Evolutionary conservation across 2,888 invertebrate genomes (phyloP), one percentile per base, ranked within the genome.

Genomic region (Dryocosmus kuriphilus): DNA sequence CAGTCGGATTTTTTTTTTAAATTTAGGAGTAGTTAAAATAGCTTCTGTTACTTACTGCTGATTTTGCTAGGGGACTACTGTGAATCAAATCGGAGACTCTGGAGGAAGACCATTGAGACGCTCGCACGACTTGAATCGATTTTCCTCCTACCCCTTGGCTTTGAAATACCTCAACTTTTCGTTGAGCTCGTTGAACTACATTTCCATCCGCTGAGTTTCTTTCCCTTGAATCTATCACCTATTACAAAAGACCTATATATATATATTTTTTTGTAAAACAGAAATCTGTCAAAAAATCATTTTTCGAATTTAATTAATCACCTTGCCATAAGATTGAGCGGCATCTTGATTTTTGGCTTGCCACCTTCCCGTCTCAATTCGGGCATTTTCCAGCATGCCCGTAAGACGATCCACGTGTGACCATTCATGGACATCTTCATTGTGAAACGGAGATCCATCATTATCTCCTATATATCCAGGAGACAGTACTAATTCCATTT

Each of bases 371-470:
- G 93, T 93, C 88, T 93, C 93, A 51, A 93, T 89, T 51, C 93
- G 89, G 51, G 93, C 93, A 82, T 92, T 90, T 87, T 93, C 93
- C 85, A 93, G 88, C 86, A 93, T 93, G 32, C 93, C 93, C 51
- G 93, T 93, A 83, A 93, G 89, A 83, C 92, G 91, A 88, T 93
- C 93, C 81, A 93, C 89, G 80, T 92, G 90, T 77, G 93, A 93
- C 93, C 93, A 93, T 86, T 93, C 93, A 86, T 92, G 92, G 82
- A 93, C 93, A 88, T 93, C 93, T 86, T 92, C 93, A 82, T 93
- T 93, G 85, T 92, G 92, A 85, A 92, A 93, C 24, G 93, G 93
- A 79, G 88, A 89, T 80, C 89, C 91, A 16, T 81, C 83, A 65
- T 88, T 87, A 62, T 86, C 86, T 24, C 85, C 85, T 67, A 83